Percentiles rank a stretch among this genome's conserved stretches.
Conservation (phyloP, 2,797 vertebrate genomes). For the Naso thynnoides region DNA sequence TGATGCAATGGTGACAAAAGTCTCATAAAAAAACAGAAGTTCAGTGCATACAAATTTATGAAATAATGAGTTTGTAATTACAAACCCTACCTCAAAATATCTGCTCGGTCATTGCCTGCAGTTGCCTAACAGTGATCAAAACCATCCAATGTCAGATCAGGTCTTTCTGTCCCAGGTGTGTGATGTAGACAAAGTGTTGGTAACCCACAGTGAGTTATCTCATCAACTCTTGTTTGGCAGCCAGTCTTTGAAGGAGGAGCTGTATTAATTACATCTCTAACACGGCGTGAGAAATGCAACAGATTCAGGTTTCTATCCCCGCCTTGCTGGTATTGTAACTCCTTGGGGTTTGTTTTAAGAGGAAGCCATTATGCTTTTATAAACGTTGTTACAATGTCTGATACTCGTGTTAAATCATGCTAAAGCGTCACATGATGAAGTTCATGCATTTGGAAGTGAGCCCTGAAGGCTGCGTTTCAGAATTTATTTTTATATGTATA, state of each 20-base stretch:
- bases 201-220: neutral
- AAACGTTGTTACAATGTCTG: too few relatives aligned
- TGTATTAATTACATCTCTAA: neutral
- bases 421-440: too few relatives aligned
- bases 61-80: neutral
- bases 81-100: neutral
- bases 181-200: slow-evolving; percentile 4
- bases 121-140: neutral
- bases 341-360: neutral
- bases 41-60: neutral
- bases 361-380: too few relatives aligned
- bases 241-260: neutral
- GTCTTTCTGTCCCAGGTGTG: neutral
- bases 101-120: neutral
- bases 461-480: too few relatives aligned
- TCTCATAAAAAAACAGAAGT: neutral
- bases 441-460: too few relatives aligned
- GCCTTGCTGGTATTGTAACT: neutral
- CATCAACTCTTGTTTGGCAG: neutral
- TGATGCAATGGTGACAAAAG: neutral
- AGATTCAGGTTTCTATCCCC: neutral
- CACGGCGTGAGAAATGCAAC: neutral
- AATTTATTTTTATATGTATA: too few relatives aligned
- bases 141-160: neutral
- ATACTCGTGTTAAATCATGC: too few relatives aligned